These are phyloP conservation scores for Lineus longissimus DNA, from an alignment of 1,140 invertebrate species.

Conservation along the genomic window DNA sequence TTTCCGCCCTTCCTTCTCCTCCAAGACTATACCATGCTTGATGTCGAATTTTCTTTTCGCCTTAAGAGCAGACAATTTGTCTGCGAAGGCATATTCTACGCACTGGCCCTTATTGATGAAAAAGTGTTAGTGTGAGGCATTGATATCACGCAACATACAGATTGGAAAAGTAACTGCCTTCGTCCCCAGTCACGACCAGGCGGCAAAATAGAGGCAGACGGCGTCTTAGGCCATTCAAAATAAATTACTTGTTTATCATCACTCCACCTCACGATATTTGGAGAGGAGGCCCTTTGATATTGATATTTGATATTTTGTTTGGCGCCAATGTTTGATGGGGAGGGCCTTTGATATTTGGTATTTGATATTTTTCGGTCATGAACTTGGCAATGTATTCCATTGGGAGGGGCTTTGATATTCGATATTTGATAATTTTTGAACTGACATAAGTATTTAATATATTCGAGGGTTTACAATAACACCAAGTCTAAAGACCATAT, in stretches of 20 bases:
- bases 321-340: too few relatives aligned
- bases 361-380: too few relatives aligned
- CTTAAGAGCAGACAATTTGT: background rate
- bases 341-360: too few relatives aligned
- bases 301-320: too few relatives aligned
- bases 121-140: background rate
- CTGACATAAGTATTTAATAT: background rate
- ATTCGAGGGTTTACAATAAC: too few relatives aligned
- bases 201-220: background rate
- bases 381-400: too few relatives aligned
- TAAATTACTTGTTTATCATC: too few relatives aligned
- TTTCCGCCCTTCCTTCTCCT: background rate
- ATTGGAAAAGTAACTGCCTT: background rate
- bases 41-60: background rate
- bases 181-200: background rate
- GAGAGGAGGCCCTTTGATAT: too few relatives aligned
- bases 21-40: conserved; percentile 5
- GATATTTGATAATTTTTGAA: too few relatives aligned
- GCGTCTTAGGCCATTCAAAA: background rate
- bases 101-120: background rate
- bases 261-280: too few relatives aligned
- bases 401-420: too few relatives aligned
- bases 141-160: background rate
- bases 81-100: background rate
- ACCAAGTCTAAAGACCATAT: too few relatives aligned